Conservation (phyloP, 2,888 invertebrate species). For the Lysandra coridon region DNA sequence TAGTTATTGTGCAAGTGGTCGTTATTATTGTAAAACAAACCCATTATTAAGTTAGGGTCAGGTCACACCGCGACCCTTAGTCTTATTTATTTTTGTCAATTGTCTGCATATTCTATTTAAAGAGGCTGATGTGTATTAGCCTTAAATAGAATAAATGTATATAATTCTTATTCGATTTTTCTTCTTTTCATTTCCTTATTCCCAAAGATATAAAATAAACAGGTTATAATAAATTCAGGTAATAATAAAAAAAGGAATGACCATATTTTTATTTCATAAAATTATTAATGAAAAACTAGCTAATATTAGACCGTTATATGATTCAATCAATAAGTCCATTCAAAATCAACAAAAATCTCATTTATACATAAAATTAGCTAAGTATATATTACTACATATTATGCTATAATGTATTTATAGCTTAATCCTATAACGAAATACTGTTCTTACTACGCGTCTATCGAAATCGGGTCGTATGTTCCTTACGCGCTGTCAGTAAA, state of each 20-base stretch:
- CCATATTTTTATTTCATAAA: constrained; percentile 17
- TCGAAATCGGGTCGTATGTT: not conserved
- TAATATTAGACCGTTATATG: not conserved
- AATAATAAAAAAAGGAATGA: not conserved
- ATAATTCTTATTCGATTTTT: constrained; percentile 18
- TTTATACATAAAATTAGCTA: constrained; percentile 2
- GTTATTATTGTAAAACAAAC: not conserved
- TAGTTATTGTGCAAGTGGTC: not conserved
- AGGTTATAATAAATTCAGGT: no score
- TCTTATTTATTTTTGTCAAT: constrained; percentile 26
- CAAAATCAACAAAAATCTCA: constrained; percentile 15
- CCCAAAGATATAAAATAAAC: no score
- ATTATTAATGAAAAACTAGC: constrained; percentile 19
- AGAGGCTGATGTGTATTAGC: constrained; percentile 23
- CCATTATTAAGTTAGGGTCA: not conserved
- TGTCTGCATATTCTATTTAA: constrained; percentile 15
- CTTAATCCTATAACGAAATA: constrained; percentile 1
- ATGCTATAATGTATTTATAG: constrained; percentile 8
- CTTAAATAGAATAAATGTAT: constrained; percentile 29
- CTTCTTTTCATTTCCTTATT: not conserved
- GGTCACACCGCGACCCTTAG: not conserved
- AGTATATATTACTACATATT: not conserved
- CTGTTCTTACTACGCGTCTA: not conserved
- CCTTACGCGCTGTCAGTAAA: not conserved
- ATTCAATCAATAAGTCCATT: constrained; percentile 8